Conservation (phyloP, 1,140 invertebrate species). For the Pseudobourletiella spinata region DNA sequence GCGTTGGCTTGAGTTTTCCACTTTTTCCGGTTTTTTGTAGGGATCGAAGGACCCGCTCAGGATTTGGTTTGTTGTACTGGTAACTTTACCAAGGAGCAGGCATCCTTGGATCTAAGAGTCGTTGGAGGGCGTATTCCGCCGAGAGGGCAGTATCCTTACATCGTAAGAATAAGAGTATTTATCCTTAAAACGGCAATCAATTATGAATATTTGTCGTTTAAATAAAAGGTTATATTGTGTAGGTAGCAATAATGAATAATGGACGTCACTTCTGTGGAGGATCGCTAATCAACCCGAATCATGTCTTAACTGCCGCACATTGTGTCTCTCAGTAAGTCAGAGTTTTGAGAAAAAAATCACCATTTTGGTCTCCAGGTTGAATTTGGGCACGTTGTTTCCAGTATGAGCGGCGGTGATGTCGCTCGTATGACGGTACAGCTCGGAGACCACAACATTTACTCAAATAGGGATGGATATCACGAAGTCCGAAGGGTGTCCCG, state of each 20-base stretch:
- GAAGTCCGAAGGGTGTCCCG: conserved; percentile 14
- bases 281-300: conserved; percentile 19
- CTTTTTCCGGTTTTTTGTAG: not conserved
- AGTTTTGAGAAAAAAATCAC: no score
- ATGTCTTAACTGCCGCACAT: conserved; percentile 14
- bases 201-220: no score
- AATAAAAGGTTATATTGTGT: conserved; percentile 23
- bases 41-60: not conserved
- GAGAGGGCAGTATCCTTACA: not conserved
- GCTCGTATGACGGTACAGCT: conserved; percentile 11
- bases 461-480: conserved; percentile 2
- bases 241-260: conserved; percentile 36
- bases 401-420: conserved; percentile 19
- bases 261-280: conserved; percentile 30
- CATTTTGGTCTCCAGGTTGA: no score
- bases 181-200: no score
- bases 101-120: not conserved
- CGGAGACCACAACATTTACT: conserved; percentile 25
- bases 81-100: not conserved
- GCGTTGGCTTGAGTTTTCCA: not conserved
- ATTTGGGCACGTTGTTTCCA: no score
- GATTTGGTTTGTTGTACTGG: not conserved
- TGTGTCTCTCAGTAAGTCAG: not conserved
- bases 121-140: not conserved
- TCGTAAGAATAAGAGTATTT: no score